Conservation (phyloP, 2,888 invertebrate species). For the Oscheius onirici region DNA sequence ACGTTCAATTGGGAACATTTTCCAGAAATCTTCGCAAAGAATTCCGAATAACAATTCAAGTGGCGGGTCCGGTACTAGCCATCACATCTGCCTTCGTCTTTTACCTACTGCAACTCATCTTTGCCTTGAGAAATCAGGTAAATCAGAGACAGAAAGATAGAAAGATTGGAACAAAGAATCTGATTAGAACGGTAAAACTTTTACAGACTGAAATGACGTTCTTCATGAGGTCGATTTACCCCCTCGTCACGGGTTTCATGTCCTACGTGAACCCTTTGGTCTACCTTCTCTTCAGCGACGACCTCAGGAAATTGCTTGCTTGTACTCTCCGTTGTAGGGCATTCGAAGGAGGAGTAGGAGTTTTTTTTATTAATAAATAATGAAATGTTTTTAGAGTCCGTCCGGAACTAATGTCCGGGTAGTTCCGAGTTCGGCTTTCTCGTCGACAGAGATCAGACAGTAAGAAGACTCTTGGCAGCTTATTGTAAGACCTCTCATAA, state of each 20-base stretch:
- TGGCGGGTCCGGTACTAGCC: constrained; percentile 7
- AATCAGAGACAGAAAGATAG: too few relatives aligned
- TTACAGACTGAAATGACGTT: neutral
- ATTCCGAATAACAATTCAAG: constrained; percentile 17
- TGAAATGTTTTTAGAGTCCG: too few relatives aligned
- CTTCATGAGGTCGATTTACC: neutral
- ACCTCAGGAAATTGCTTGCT: neutral
- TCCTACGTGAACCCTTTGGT: neutral
- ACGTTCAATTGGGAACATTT: too few relatives aligned
- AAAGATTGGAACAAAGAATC: too few relatives aligned
- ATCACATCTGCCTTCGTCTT: constrained; percentile 13
- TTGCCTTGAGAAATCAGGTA: neutral
- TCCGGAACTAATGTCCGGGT: too few relatives aligned
- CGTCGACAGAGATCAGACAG: too few relatives aligned
- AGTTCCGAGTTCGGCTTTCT: too few relatives aligned
- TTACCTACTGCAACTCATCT: constrained; percentile 17
- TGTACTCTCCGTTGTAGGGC: neutral
- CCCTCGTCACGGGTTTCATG: neutral
- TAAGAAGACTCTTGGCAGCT: too few relatives aligned
- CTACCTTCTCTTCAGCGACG: neutral
- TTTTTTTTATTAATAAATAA: too few relatives aligned
- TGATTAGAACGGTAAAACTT: too few relatives aligned
- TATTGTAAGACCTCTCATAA: too few relatives aligned
- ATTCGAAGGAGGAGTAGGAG: neutral
- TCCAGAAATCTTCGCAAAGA: constrained; percentile 14